phyloP scores from a whole-genome alignment of 1,140 invertebrate genomes.

The Thaumetopoea pityocampa region DNA sequence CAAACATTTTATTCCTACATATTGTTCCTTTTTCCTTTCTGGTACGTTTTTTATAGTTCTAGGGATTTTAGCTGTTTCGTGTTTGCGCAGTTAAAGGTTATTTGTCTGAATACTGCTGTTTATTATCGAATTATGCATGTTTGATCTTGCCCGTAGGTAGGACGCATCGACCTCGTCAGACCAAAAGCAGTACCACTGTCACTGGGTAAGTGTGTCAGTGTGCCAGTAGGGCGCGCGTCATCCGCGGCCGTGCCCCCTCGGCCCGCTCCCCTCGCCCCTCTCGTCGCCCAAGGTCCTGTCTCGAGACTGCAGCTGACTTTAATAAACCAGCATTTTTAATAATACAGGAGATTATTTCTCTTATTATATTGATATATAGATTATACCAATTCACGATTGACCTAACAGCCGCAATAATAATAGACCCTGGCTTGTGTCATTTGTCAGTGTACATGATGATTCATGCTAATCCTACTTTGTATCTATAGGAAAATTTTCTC shows the following conservation, averaged over 20 bases:
- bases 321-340: conserved; percentile 46
- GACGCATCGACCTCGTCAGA: conserved; percentile 63
- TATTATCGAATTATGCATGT: conserved; percentile 21
- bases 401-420: too few relatives aligned
- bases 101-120: conserved; percentile 12
- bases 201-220: conserved; percentile 72
- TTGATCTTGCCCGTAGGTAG: conserved; percentile 58
- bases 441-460: too few relatives aligned
- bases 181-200: conserved; percentile 73
- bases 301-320: conserved; percentile 56
- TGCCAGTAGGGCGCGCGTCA: conserved; percentile 71
- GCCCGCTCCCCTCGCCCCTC: conserved; percentile 29
- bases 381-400: too few relatives aligned
- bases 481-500: too few relatives aligned
- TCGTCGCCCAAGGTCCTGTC: conserved; percentile 54
- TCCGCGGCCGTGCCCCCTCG: conserved; percentile 52
- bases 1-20: too few relatives aligned
- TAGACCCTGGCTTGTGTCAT: too few relatives aligned
- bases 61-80: conserved; percentile 2
- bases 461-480: too few relatives aligned
- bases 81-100: not conserved
- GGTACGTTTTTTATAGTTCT: too few relatives aligned
- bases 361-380: too few relatives aligned
- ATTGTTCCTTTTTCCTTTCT: too few relatives aligned
- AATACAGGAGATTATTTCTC: too few relatives aligned